A percentile compares a stretch with the other conserved stretches of the same genome.
phyloP scores from a whole-genome alignment of 2,797 vertebrate genomes.

The Melanogrammus aeglefinus region DNA sequence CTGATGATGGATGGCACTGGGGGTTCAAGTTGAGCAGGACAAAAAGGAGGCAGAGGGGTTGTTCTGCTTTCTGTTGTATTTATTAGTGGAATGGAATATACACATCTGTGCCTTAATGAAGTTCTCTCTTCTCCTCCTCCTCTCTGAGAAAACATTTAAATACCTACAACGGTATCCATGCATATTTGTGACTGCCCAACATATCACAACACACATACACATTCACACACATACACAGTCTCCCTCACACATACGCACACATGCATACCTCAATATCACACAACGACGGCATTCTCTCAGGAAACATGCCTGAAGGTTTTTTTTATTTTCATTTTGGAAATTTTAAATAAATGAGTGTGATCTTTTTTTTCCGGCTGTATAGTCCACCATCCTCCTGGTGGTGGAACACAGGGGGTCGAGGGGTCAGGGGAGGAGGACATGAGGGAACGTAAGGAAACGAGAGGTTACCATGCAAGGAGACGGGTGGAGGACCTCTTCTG shows the following conservation, averaged over 20 bases:
- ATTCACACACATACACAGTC: constrained; percentile 31
- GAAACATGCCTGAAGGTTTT: constrained; percentile 71
- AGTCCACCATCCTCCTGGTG: constrained; percentile 51
- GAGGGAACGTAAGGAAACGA: constrained; percentile 15
- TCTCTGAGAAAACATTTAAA: constrained; percentile 70
- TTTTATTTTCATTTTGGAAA: constrained; percentile 25
- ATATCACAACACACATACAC: constrained; percentile 34
- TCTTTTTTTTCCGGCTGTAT: constrained; percentile 28
- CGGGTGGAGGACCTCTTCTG: constrained; percentile 39
- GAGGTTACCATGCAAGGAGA: constrained; percentile 70
- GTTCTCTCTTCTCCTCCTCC: constrained; percentile 38
- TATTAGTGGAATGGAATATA: constrained; percentile 80
- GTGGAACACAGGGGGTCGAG: constrained; percentile 18
- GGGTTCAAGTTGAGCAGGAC: neutral
- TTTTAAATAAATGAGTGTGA: constrained; percentile 29
- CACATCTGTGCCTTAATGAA: constrained; percentile 75
- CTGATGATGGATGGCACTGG: neutral
- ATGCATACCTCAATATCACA: constrained; percentile 8
- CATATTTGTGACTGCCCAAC: constrained; percentile 75
- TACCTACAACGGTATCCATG: constrained; percentile 83
- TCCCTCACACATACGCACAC: constrained; percentile 21
- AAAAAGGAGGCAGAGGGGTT: constrained; percentile 13
- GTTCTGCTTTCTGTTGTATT: constrained; percentile 66
- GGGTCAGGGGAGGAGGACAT: neutral
- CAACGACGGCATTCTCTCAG: constrained; percentile 55